Evolutionary conservation across 2,888 invertebrate species (phyloP), one percentile per base, ranked within the genome.

Genomic region (Rhingia rostrata): DNA sequence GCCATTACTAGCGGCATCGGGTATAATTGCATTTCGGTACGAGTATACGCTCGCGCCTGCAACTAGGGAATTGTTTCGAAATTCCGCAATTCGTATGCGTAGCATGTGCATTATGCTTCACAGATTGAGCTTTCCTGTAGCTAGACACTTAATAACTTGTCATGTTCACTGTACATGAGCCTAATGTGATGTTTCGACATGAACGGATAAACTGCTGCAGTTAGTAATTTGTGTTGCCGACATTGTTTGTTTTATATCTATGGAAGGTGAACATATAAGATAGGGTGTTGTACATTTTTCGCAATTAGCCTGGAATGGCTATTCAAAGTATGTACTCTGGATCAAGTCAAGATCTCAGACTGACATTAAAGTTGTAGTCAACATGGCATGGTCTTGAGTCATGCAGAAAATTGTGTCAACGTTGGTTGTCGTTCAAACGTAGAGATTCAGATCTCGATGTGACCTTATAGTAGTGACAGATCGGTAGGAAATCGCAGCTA

Each of bases 141-240:
- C 10, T 6, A 6, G 14, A 6, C n/a, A 30, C 6, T 37, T 63
- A 49, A 63, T 63, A 63, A 37, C 63, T 35, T 49, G 63, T 22
- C 49, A 37, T 63, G 49, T 30, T 63, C 37, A 37, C 35, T 5
- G 37, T 49, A 7, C 4, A 49, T 37, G 37, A 22, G 35, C 10
- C 22, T 63, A 49, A 63, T 63, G 7, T 47, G 47, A 49, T 45
- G 60, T 14, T 43, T 45, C 30, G 35, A 39, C 63, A 37, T 30
- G 10, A 4, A 37, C 37, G 22, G 12, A 30, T 63, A 37, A 33
- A 4, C 4, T 12, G 12, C 45, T 32, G 12, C 4, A 22, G n/a
- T 6, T 60, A 12, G 32, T 33, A 37, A 41, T 41, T 58, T 39
- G 30, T 10, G 22, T 41, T 6, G 4, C 22, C 30, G 49, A 30